phyloP scores from a whole-genome alignment of 2,113 vertebrate genomes.

The Uropsilus gracilis region DNA sequence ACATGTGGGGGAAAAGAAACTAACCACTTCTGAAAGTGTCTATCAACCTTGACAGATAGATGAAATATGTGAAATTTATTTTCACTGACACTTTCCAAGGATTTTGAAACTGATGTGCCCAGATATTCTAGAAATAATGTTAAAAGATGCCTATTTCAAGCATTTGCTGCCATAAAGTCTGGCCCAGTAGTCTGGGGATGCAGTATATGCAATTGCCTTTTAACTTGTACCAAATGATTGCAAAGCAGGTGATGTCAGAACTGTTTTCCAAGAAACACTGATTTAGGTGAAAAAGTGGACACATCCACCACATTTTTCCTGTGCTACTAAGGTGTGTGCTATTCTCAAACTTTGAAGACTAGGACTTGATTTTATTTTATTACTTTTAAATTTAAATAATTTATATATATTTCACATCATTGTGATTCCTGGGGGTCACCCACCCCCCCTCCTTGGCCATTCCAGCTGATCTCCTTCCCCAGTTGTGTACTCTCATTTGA shows the following conservation, averaged over 20 bases:
- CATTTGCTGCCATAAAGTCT: background rate
- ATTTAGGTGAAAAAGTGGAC: background rate
- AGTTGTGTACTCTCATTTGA: no score
- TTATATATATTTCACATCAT: no score
- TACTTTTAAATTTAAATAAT: no score
- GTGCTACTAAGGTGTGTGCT: background rate
- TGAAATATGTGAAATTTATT: background rate
- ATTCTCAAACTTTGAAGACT: background rate
- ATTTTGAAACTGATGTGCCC: background rate
- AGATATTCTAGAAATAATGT: background rate
- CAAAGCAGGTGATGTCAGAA: background rate
- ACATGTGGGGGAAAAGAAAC: background rate
- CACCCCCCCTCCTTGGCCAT: no score
- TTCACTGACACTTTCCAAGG: background rate
- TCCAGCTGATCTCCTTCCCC: no score
- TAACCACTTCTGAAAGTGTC: background rate
- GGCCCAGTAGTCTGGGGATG: background rate
- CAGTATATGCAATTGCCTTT: background rate
- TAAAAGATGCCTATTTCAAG: background rate
- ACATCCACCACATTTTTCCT: background rate
- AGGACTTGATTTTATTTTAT: background rate
- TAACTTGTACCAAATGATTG: background rate
- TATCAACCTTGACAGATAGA: background rate
- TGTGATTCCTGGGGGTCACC: no score
- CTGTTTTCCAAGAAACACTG: background rate